Conservation (phyloP, 2,797 vertebrate genomes). For the Galago senegalensis region DNA sequence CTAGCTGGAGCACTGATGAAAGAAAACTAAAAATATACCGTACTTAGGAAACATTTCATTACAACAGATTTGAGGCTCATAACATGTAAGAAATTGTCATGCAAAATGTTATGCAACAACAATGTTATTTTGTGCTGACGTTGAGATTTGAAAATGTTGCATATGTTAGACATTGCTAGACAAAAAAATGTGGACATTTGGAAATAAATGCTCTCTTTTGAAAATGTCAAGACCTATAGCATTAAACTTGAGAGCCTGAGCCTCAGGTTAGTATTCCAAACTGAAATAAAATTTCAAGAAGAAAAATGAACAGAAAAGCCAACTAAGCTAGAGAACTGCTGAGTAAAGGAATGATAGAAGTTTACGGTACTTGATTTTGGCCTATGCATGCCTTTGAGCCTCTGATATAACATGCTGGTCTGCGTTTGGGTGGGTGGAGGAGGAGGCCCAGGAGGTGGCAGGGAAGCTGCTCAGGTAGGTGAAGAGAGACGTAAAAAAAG, state of each 20-base stretch:
- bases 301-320: constrained; percentile 80
- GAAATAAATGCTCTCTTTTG: constrained; percentile 89
- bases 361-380: constrained; percentile 92
- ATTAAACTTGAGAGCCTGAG: constrained; percentile 84
- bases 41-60: constrained; percentile 91
- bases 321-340: constrained; percentile 88
- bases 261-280: constrained; percentile 85
- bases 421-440: constrained; percentile 90
- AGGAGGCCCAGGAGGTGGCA: constrained; percentile 89
- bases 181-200: constrained; percentile 92
- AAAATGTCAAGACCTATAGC: constrained; percentile 86
- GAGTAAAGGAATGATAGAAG: constrained; percentile 88
- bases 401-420: constrained; percentile 91
- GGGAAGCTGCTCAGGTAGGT: constrained; percentile 90
- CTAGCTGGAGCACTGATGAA: constrained; percentile 92
- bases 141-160: constrained; percentile 94
- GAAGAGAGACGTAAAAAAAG: constrained; percentile 90
- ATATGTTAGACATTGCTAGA: constrained; percentile 93
- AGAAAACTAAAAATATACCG: constrained; percentile 89
- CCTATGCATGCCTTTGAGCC: constrained; percentile 92
- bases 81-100: constrained; percentile 94
- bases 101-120: constrained; percentile 94
- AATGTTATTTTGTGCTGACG: constrained; percentile 94
- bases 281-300: constrained; percentile 79
- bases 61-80: constrained; percentile 91